These are phyloP conservation scores for Allacma fusca DNA, from an alignment of 2,888 invertebrate genomes.

Conservation along the genomic window DNA sequence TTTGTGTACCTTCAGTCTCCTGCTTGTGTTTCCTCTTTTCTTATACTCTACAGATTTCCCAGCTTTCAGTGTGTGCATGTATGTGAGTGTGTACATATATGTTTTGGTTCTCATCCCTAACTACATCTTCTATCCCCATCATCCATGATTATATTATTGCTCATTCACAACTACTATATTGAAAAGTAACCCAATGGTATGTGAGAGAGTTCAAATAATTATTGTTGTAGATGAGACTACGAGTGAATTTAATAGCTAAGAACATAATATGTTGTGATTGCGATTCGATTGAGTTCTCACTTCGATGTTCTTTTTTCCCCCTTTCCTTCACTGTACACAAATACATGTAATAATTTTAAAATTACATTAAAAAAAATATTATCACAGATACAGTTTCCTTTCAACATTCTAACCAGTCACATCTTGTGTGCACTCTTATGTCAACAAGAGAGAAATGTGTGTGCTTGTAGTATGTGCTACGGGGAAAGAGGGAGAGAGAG, in stretches of 20 bases:
- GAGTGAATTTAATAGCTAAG: neutral
- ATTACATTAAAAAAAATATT: neutral
- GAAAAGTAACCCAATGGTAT: too few species aligned
- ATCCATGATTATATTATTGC: neutral
- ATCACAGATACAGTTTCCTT: neutral
- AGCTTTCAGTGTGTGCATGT: constrained; percentile 7
- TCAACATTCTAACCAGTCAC: too few species aligned
- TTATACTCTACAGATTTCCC: neutral
- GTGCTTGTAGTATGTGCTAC: too few species aligned
- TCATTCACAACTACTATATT: too few species aligned
- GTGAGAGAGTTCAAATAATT: too few species aligned
- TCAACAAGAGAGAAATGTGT: too few species aligned
- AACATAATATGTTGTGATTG: neutral
- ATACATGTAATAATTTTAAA: too few species aligned
- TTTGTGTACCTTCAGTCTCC: constrained; percentile 2
- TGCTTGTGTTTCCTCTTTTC: neutral
- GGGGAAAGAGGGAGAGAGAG: neutral
- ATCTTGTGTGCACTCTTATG: too few species aligned
- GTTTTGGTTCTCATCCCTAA: neutral
- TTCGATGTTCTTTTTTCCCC: neutral
- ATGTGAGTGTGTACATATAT: neutral
- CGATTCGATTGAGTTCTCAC: constrained; percentile 30
- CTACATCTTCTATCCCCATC: neutral
- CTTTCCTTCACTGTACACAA: too few species aligned
- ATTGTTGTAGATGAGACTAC: too few species aligned